Conservation (phyloP, 37 sponge, comb jelly and placozoan genomes). For the Corticium candelabrum region DNA sequence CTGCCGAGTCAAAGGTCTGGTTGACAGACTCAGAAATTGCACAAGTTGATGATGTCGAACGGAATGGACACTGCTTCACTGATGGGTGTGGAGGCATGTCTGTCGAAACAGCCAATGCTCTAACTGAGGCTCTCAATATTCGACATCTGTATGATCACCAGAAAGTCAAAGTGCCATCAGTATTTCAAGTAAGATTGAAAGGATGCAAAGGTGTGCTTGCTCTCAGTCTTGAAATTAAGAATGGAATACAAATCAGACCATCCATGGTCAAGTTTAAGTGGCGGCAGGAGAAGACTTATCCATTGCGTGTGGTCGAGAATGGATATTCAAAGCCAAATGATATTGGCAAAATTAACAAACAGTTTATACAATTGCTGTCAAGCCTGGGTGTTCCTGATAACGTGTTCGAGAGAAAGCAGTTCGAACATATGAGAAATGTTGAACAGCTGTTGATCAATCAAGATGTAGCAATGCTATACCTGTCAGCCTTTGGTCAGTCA, state of each 20-base stretch:
- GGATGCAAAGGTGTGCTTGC: conserved; percentile 71
- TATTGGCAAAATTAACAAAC: conserved; percentile 62
- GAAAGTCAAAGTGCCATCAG: conserved; percentile 42
- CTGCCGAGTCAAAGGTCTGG: conserved; percentile 17
- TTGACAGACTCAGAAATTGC: conserved; percentile 24
- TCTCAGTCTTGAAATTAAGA: not conserved
- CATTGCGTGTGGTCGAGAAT: conserved; percentile 10
- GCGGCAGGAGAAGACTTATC: not conserved
- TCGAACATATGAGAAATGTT: conserved; percentile 23
- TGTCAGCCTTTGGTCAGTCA: conserved; percentile 32
- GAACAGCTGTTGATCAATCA: conserved; percentile 28
- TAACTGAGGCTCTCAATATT: conserved; percentile 12
- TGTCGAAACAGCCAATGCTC: conserved; percentile 18
- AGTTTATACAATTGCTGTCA: conserved; percentile 68
- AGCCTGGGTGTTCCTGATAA: conserved; percentile 59
- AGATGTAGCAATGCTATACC: conserved; percentile 35
- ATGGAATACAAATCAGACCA: conserved; percentile 21
- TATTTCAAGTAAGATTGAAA: conserved; percentile 60
- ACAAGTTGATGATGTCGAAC: conserved; percentile 40
- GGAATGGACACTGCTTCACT: conserved; percentile 35
- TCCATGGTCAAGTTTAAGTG: conserved; percentile 63
- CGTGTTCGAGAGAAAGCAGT: conserved; percentile 37
- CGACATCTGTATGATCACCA: not conserved
- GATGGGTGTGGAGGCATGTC: conserved; percentile 76
- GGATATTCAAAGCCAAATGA: conserved; percentile 53